phyloP scores from a whole-genome alignment of 2,888 invertebrate genomes.

The Chironomus tentans region DNA sequence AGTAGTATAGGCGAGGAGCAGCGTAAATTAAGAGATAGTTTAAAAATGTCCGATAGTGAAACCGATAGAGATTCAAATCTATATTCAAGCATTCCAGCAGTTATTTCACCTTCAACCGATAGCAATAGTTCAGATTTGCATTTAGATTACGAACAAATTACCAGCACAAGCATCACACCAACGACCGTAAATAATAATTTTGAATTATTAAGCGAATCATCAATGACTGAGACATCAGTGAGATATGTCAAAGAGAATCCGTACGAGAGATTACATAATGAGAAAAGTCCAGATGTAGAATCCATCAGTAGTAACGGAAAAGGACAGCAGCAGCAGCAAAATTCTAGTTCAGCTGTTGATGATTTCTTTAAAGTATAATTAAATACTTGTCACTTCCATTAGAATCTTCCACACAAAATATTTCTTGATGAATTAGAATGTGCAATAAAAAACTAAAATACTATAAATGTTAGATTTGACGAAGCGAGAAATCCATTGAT shows the following conservation, averaged over 20 bases:
- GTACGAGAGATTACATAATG: constrained; percentile 52
- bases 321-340: constrained; percentile 29
- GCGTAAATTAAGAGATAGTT: constrained; percentile 31
- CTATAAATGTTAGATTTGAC: neutral
- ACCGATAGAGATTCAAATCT: constrained; percentile 32
- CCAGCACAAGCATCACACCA: constrained; percentile 37
- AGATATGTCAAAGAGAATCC: constrained; percentile 63
- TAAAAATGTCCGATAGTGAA: constrained; percentile 29
- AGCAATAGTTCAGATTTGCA: constrained; percentile 44
- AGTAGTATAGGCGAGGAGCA: constrained; percentile 38
- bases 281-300: constrained; percentile 30
- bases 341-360: constrained; percentile 37
- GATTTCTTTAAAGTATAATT: constrained; percentile 43
- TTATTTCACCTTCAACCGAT: constrained; percentile 30
- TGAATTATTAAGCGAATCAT: constrained; percentile 66
- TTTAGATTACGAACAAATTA: constrained; percentile 46
- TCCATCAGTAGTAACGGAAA: constrained; percentile 27
- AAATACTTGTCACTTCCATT: neutral
- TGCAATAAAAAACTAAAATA: neutral
- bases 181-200: constrained; percentile 62
- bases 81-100: constrained; percentile 32
- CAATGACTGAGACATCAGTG: constrained; percentile 65
- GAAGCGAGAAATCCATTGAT: neutral
- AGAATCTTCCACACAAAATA: constrained; percentile 19
- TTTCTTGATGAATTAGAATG: neutral